Base-by-base conservation (phyloP, 1,140 invertebrate species). In the Sycophila sp. region DNA sequence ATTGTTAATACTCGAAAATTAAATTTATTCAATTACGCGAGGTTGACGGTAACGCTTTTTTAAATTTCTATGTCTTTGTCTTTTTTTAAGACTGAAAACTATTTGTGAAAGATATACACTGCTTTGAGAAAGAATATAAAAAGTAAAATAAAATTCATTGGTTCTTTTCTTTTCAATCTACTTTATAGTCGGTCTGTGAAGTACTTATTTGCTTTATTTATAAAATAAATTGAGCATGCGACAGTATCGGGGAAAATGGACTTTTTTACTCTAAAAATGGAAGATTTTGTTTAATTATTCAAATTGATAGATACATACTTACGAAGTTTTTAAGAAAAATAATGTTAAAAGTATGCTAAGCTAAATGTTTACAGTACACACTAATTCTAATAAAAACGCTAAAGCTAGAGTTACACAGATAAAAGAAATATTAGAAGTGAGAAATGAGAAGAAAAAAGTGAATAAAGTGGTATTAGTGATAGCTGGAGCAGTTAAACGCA, bases 211-310 rank as follows among this genome's bases (percentile, higher is more conserved):
- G 13, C 19, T 47, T n/a, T 63, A 19, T n/a, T 47, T 15, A 69
- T 10, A 62, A 70, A 53, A 22, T 70, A 59, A 65, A 64, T 64
- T 13, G 60, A 71, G 59, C 68, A 64, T 71, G 45, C 69, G 32
- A 66, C 69, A 71, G 63, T 71, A 71, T 36, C 30, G 42, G 63
- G 32, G 34, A 59, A 59, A 51, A 60, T 45, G 34, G 15, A 45
- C 26, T 59, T 19, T n/a, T n/a, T 8, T 24, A 60, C 24, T 38
- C 28, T 65, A 65, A 17, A 59, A 55, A 51, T 32, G 26, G 15
- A 26, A 40, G 8, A 55, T 65, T 55, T 36, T 34, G 30, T 11
- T 45, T n/a, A n/a, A n/a, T 3, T 56, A 26, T 13, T 45, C 1
- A 51, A 55, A 17, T n/a, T n/a, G n/a, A n/a, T n/a, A 10, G 30